These are phyloP conservation scores for Dipodomys ordii DNA, from an alignment of 2,113 vertebrate species.

Conservation along the genomic window DNA sequence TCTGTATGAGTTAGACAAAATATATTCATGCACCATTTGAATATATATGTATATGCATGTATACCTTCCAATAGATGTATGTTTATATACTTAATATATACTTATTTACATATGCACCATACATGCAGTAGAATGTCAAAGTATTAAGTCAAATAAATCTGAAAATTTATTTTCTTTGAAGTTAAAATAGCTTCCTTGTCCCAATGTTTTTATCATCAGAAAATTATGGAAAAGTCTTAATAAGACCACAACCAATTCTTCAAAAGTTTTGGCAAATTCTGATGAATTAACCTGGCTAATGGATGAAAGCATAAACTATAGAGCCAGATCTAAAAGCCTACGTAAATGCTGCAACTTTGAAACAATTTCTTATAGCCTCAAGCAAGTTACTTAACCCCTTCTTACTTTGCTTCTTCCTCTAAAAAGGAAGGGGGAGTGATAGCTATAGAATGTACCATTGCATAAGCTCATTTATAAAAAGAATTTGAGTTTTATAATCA, in stretches of 20 bases:
- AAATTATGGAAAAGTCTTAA: conserved; percentile 44
- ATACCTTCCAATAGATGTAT: conserved; percentile 79
- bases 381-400: not conserved
- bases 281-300: not conserved
- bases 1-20: conserved; percentile 85
- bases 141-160: conserved; percentile 80
- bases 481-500: no score
- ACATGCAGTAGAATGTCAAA: conserved; percentile 67
- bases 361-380: not conserved
- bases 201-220: conserved; percentile 45
- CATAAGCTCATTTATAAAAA: no score
- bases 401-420: not conserved
- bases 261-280: conserved; percentile 23
- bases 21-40: conserved; percentile 86
- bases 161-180: conserved; percentile 77
- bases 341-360: not conserved
- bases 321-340: not conserved
- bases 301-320: not conserved
- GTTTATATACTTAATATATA: conserved; percentile 74
- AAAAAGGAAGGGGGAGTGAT: not conserved
- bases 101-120: conserved; percentile 62
- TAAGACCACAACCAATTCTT: conserved; percentile 12
- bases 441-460: not conserved
- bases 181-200: conserved; percentile 70
- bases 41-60: conserved; percentile 79